phyloP scores from a whole-genome alignment of 2,113 vertebrate species.

The Leptobrachium leishanense region DNA sequence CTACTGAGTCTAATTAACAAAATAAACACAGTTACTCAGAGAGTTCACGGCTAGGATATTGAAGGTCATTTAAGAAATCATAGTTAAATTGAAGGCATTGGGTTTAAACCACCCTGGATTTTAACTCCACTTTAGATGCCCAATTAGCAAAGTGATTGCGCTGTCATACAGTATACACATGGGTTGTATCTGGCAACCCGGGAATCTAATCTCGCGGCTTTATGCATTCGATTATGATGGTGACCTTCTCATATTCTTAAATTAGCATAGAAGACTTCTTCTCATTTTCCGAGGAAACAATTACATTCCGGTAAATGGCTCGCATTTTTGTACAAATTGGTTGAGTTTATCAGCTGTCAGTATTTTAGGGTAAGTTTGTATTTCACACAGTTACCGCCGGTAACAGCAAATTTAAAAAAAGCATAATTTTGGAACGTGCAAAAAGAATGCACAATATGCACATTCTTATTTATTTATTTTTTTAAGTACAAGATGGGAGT shows the following conservation, averaged over 20 bases:
- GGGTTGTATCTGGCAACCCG: not conserved
- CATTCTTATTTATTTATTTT: too few relatives aligned
- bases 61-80: conserved; percentile 11
- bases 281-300: not conserved
- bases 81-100: conserved; percentile 4
- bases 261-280: conserved; percentile 6
- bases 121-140: conserved; percentile 13
- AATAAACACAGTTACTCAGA: not conserved
- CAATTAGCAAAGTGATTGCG: conserved; percentile 6
- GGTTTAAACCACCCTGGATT: conserved; percentile 1
- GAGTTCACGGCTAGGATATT: not conserved
- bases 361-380: too few relatives aligned
- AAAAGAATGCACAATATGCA: too few relatives aligned
- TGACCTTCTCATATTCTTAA: conserved; percentile 6
- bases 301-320: not conserved
- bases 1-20: not conserved
- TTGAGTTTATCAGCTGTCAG: too few relatives aligned
- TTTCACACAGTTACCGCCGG: too few relatives aligned
- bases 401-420: too few relatives aligned
- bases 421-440: too few relatives aligned
- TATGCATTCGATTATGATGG: conserved; percentile 6
- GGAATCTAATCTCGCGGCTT: conserved; percentile 12
- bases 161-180: conserved; percentile 5
- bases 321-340: too few relatives aligned
- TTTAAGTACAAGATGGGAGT: too few relatives aligned